These are phyloP conservation scores for Eupithecia insigniata DNA, from an alignment of 2,888 invertebrate species.

Conservation along the genomic window DNA sequence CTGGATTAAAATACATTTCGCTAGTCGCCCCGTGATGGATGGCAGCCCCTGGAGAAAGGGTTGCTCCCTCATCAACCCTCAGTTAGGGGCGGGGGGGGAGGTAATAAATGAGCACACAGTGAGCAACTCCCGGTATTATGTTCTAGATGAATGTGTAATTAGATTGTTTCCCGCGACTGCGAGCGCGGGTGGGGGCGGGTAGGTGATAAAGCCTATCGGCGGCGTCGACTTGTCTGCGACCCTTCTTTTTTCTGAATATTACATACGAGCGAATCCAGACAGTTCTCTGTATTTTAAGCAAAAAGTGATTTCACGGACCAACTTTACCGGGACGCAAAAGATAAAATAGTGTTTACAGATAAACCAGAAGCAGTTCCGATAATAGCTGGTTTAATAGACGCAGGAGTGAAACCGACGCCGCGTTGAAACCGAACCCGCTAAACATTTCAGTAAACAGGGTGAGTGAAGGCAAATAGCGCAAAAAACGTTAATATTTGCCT, in stretches of 20 bases:
- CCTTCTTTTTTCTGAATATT: conserved; percentile 12
- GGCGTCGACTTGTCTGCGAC: conserved; percentile 3
- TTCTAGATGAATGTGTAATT: conserved; percentile 64
- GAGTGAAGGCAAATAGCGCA: conserved; percentile 74
- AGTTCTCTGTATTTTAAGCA: neutral
- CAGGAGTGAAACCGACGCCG: conserved; percentile 52
- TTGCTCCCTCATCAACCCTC: conserved; percentile 58
- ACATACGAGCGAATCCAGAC: neutral
- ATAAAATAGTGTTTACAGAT: neutral
- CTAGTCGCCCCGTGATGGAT: conserved; percentile 77
- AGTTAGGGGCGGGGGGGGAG: conserved; percentile 28
- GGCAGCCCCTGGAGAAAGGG: conserved; percentile 70
- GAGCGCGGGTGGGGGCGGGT: conserved; percentile 23
- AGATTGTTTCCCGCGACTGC: conserved; percentile 47
- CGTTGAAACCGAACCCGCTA: conserved; percentile 55
- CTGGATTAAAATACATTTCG: conserved; percentile 84
- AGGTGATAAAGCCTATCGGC: conserved; percentile 39
- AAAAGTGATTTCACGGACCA: neutral
- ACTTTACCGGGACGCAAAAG: neutral
- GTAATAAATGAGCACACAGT: conserved; percentile 57
- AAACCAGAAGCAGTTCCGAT: conserved; percentile 13
- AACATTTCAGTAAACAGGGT: conserved; percentile 67
- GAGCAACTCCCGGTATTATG: conserved; percentile 48
- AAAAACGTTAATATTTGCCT: conserved; percentile 67
- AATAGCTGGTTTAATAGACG: conserved; percentile 15